phyloP scores from a whole-genome alignment of 2,888 invertebrate genomes.

The Dichetophora obliterata region DNA sequence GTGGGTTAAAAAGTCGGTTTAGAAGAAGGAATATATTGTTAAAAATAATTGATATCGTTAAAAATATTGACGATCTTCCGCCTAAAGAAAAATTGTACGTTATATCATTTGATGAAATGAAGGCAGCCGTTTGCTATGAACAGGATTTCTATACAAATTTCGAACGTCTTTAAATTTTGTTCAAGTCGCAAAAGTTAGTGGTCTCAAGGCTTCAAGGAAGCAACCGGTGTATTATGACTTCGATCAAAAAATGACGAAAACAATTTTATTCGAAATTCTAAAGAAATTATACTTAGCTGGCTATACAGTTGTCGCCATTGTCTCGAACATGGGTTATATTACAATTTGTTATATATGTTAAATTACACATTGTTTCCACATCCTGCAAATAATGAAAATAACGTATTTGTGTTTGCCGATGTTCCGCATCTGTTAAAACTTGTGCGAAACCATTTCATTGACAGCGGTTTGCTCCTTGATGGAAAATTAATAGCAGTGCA shows the following conservation, averaged over 20 bases:
- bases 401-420: no score
- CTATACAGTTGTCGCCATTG: neutral
- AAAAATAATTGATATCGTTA: no score
- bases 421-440: no score
- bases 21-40: no score
- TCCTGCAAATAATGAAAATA: neutral
- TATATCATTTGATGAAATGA: no score
- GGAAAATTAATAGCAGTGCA: no score
- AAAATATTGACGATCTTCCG: no score
- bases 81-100: no score
- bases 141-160: neutral
- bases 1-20: no score
- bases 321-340: constrained; percentile 14
- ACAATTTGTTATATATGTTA: neutral
- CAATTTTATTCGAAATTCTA: neutral
- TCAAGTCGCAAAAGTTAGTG: neutral
- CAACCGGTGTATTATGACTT: neutral
- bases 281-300: neutral
- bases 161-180: neutral
- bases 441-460: no score
- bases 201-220: constrained; percentile 7
- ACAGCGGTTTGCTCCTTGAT: no score
- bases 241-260: no score
- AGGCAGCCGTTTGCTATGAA: neutral
- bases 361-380: neutral